A percentile compares a stretch with the other conserved stretches of the same genome.
These are phyloP conservation scores for Leucoraja ocellata DNA, from an alignment of 2,797 vertebrate genomes.

Conservation along the genomic window DNA sequence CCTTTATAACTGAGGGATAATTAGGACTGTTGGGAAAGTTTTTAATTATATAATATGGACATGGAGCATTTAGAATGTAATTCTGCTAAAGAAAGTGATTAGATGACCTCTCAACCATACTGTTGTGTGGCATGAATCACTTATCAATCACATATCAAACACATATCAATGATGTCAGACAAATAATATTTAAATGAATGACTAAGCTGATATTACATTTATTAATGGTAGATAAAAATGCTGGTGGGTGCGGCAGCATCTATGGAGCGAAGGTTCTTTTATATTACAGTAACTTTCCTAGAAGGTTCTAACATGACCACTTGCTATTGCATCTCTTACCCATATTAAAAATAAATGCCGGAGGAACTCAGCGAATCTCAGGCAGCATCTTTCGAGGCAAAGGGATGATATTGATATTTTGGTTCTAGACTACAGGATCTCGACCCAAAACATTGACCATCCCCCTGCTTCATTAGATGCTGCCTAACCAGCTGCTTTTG, in stretches of 20 bases:
- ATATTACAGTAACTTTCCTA: neutral
- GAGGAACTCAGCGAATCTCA: no score
- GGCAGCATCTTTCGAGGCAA: no score
- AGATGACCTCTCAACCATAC: neutral
- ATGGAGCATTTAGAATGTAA: neutral
- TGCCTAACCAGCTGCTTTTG: no score
- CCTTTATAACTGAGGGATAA: neutral
- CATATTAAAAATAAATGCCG: no score
- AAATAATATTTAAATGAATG: neutral
- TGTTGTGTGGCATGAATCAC: no score
- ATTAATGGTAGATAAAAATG: neutral
- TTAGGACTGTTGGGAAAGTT: neutral
- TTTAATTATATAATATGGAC: neutral
- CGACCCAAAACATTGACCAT: no score
- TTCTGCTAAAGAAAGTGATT: neutral
- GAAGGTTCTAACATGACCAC: no score
- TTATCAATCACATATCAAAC: neutral
- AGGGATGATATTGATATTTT: no score
- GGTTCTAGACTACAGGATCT: no score
- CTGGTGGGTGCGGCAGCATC: no score
- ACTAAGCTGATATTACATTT: neutral
- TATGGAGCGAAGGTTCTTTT: neutral
- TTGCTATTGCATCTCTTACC: neutral
- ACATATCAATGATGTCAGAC: neutral
- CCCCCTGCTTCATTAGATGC: no score